Evolutionary conservation across 2,888 invertebrate species (phyloP).

Genomic region (Boloria euphrosyne): DNA sequence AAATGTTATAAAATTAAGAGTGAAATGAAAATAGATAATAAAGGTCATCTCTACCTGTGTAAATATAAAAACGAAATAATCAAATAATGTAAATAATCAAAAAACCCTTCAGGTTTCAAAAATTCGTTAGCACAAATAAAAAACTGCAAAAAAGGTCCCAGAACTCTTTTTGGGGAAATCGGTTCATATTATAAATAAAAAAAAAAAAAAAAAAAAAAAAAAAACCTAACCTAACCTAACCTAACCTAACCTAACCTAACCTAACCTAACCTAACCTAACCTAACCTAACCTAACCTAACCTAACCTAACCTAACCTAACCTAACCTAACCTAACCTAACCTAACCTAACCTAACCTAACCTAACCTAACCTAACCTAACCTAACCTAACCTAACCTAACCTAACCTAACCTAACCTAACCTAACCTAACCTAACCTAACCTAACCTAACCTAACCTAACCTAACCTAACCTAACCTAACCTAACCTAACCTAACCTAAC

Average conservation of each 20-base stretch:
- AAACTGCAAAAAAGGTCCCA: too few relatives aligned
- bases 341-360: slow-evolving; percentile 41
- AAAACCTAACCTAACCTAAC: slow-evolving; percentile 20
- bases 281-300: slow-evolving; percentile 41
- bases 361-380: slow-evolving; percentile 42
- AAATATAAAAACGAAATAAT: too few relatives aligned
- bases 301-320: slow-evolving; percentile 41
- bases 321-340: slow-evolving; percentile 42
- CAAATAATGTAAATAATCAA: too few relatives aligned
- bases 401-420: slow-evolving; percentile 44
- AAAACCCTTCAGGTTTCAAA: too few relatives aligned
- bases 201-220: too few relatives aligned
- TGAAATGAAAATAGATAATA: too few relatives aligned
- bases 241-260: slow-evolving; percentile 31
- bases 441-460: slow-evolving; percentile 46
- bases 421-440: slow-evolving; percentile 47
- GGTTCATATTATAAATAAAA: too few relatives aligned
- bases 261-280: slow-evolving; percentile 15
- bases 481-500: slow-evolving; percentile 47
- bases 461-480: slow-evolving; percentile 46
- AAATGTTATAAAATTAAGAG: too few relatives aligned
- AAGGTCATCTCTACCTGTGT: too few relatives aligned
- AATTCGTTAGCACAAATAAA: too few relatives aligned
- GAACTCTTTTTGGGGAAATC: too few relatives aligned
- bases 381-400: slow-evolving; percentile 40